Evolutionary conservation across 1,140 invertebrate species (phyloP), one percentile per base, ranked within the genome.

Genomic region (Orius insidiosus): DNA sequence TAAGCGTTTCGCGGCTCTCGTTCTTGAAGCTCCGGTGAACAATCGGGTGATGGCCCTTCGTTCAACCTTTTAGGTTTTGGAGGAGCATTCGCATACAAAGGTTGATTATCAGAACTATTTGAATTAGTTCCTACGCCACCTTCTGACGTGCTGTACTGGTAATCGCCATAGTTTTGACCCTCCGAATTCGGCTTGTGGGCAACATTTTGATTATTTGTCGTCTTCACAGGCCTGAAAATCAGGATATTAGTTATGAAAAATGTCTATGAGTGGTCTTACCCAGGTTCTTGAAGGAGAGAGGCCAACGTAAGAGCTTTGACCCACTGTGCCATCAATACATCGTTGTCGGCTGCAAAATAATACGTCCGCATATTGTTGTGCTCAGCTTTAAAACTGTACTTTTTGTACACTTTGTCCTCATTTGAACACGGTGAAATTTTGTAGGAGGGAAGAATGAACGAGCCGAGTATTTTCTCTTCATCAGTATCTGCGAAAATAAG

Each of bases 321-420:
- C 90, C 90, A 95, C 55, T 85, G 78, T 53, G 80, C 70, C 84
- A 90, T 86, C 38, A 76, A 71, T 46, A 86, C 78, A 50, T 79
- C 75, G 49, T 75, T 78, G 50, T 92, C 85, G 2, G 88, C 84
- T 4, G 88, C 83, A 58, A 94, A 78, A 60, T 87, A 82, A 58
- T 90, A 88, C 1, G 88, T 93, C 55, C 88, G 74, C 81, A 93
- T 93, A 64, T 94, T 94, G 48, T 82, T 77, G 63, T 95, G 90
- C 60, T 94, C 88, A 50, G 85, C 80, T 70, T 93, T 94, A 62
- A 95, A 94, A 34, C 85, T 78, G 68, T 77, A 90, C 61, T 88
- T 90, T 51, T 77, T 72, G 58, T 80, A 79, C 41, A 88, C 76
- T 64, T 83, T 83, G 63, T 93, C 87, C 54, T 88, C 82, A 1